These are phyloP conservation scores for Standfussiana lucernea DNA, from an alignment of 2,888 invertebrate species.

Conservation along the genomic window DNA sequence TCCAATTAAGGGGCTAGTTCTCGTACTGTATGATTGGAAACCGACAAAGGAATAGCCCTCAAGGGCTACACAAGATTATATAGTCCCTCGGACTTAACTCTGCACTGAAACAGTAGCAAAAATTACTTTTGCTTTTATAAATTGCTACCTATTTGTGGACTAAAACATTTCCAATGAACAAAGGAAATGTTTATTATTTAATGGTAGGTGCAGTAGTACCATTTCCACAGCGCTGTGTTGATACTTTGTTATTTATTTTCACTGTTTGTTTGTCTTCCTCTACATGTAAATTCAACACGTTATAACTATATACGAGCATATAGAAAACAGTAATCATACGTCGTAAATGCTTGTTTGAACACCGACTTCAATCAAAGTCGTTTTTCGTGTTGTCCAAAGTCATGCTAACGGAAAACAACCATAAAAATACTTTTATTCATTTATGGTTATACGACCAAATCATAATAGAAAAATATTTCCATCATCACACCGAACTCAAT, in stretches of 20 bases:
- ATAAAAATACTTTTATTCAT: slow-evolving; percentile 74
- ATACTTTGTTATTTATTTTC: slow-evolving; percentile 32
- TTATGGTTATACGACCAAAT: slow-evolving; percentile 77
- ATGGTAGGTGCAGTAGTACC: slow-evolving; percentile 12
- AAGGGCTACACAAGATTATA: slow-evolving; percentile 73
- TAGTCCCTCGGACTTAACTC: slow-evolving; percentile 77
- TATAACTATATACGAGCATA: too few relatives aligned
- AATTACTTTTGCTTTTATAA: slow-evolving; percentile 74
- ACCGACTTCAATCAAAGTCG: slow-evolving; percentile 52
- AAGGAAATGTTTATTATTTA: slow-evolving; percentile 33
- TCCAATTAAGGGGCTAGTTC: slow-evolving; percentile 85
- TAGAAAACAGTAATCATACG: slow-evolving; percentile 39
- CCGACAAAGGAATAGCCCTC: slow-evolving; percentile 77
- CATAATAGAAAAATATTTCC: slow-evolving; percentile 78
- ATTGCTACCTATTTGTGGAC: slow-evolving; percentile 61
- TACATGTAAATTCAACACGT: slow-evolving; percentile 39
- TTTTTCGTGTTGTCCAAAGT: slow-evolving; percentile 53
- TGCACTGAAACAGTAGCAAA: slow-evolving; percentile 80
- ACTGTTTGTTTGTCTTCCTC: slow-evolving; percentile 22
- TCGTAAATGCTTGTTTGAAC: slow-evolving; percentile 60
- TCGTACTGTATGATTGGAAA: slow-evolving; percentile 87
- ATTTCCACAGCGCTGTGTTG: neutral
- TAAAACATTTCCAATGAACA: slow-evolving; percentile 47
- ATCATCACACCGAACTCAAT: slow-evolving; percentile 82
- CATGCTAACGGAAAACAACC: slow-evolving; percentile 62